A percentile compares a stretch with the other conserved stretches of the same genome.
These are phyloP conservation scores for Hyppa rectilinea DNA, from an alignment of 2,888 invertebrate species.

Conservation along the genomic window DNA sequence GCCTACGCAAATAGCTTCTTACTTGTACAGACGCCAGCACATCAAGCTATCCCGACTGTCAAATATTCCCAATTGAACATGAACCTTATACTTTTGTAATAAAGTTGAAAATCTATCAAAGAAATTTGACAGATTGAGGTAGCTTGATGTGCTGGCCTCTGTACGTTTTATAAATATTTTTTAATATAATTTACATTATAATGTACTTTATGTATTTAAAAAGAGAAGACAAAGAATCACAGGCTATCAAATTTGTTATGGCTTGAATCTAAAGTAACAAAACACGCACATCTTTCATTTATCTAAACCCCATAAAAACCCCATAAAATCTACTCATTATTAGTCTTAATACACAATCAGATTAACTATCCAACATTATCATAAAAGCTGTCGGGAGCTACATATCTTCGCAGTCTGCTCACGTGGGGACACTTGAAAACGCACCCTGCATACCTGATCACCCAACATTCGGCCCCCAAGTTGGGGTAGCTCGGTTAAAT, in stretches of 20 bases:
- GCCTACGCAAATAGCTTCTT: not conserved
- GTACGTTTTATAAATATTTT: not conserved
- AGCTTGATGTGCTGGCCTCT: too few relatives aligned
- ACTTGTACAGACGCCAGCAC: too few relatives aligned
- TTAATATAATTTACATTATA: not conserved
- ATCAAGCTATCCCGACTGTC: too few relatives aligned
- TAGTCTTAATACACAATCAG: conserved; percentile 27
- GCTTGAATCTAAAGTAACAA: not conserved
- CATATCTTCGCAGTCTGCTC: conserved; percentile 39
- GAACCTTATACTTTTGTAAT: too few relatives aligned
- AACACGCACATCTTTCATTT: not conserved
- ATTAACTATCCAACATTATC: conserved; percentile 33
- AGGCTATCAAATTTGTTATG: not conserved
- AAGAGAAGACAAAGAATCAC: not conserved
- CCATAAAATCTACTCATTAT: not conserved
- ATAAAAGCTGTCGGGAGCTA: conserved; percentile 29
- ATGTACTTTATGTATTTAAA: not conserved
- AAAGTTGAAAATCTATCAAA: too few relatives aligned
- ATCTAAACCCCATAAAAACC: not conserved
- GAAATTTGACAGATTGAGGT: too few relatives aligned
- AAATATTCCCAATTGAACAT: too few relatives aligned
- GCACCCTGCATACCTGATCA: conserved; percentile 51
- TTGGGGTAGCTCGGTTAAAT: conserved; percentile 26
- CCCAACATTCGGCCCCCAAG: conserved; percentile 15
- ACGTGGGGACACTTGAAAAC: conserved; percentile 53